Conservation (phyloP, 1,140 invertebrate genomes). For the Drosophila paulistorum region DNA sequence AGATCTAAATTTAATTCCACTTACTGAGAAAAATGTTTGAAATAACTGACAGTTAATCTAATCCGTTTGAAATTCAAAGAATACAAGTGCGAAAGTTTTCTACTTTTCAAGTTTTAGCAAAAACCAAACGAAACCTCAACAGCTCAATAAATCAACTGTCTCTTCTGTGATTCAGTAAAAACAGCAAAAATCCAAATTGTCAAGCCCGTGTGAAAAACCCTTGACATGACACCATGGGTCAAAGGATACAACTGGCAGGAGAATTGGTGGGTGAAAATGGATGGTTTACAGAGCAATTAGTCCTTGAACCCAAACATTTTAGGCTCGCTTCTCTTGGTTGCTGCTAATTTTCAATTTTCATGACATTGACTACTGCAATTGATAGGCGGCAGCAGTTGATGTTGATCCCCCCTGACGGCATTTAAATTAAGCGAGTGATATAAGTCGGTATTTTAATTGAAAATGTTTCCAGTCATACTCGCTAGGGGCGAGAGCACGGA, state of each 20-base stretch:
- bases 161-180: constrained; percentile 12
- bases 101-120: not conserved
- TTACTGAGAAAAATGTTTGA: no score
- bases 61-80: not conserved
- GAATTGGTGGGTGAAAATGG: constrained; percentile 8
- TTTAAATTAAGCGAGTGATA: constrained; percentile 65
- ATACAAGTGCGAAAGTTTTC: not conserved
- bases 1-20: no score
- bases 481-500: not conserved
- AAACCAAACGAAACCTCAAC: constrained; percentile 30
- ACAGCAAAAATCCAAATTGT: constrained; percentile 38
- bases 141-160: constrained; percentile 71
- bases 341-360: constrained; percentile 77
- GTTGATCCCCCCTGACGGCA: constrained; percentile 74
- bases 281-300: constrained; percentile 18
- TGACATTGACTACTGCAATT: constrained; percentile 62
- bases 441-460: constrained; percentile 77
- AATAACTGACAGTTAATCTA: no score
- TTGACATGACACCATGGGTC: constrained; percentile 24
- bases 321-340: constrained; percentile 9
- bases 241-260: not conserved
- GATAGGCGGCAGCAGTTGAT: constrained; percentile 61
- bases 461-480: constrained; percentile 30
- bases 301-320: constrained; percentile 10
- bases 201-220: constrained; percentile 48